Evolutionary conservation across 2,888 invertebrate genomes (phyloP).

Genomic region (Sesamia inferens): DNA sequence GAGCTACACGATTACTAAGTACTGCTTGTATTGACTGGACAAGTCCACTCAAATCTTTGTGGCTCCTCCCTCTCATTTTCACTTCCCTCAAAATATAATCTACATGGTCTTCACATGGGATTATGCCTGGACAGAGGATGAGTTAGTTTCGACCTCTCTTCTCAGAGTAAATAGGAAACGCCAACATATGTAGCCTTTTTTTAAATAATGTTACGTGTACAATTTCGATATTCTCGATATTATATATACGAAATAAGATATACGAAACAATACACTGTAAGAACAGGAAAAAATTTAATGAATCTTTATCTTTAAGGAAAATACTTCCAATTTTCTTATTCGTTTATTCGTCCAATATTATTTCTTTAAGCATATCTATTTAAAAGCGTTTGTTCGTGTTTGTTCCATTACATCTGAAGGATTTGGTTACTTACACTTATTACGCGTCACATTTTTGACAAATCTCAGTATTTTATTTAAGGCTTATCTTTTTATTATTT

Average conservation of each 20-base stretch:
- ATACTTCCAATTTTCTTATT: not conserved
- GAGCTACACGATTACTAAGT: too few relatives aligned
- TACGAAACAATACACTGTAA: not conserved
- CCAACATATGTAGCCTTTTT: too few relatives aligned
- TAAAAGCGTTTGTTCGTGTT: slow-evolving; percentile 2
- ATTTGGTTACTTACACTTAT: slow-evolving; percentile 13
- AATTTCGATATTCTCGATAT: not conserved
- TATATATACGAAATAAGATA: not conserved
- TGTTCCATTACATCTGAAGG: slow-evolving; percentile 13
- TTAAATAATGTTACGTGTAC: too few relatives aligned
- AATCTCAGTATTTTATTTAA: slow-evolving; percentile 15
- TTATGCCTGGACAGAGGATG: too few relatives aligned
- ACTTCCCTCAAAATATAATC: too few relatives aligned
- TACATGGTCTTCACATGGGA: too few relatives aligned
- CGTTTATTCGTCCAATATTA: not conserved
- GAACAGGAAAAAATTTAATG: not conserved
- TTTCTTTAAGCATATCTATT: not conserved
- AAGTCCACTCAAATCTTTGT: too few relatives aligned
- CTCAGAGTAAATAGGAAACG: too few relatives aligned
- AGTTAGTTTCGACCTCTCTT: too few relatives aligned
- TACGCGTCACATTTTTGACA: slow-evolving; percentile 4
- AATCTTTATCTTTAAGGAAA: not conserved
- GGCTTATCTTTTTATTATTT: not conserved
- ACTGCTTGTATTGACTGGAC: too few relatives aligned
- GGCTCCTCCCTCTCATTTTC: too few relatives aligned